A percentile compares a stretch with the other conserved stretches of the same genome.
Conservation (phyloP, 2,888 invertebrate species). For the Poecilobothrus nobilitatus region DNA sequence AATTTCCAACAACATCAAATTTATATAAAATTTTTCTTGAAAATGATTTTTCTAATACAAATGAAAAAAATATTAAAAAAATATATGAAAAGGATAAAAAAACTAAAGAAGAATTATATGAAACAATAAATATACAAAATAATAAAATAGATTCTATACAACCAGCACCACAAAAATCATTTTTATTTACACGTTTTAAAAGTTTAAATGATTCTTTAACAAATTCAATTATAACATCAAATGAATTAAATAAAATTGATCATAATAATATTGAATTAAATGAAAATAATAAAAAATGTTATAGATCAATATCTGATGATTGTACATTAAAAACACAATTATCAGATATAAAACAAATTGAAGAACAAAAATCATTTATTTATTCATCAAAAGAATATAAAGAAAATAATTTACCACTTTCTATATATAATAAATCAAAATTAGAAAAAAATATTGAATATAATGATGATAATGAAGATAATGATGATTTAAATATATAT, state of each 20-base stretch:
- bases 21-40: neutral
- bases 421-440: neutral
- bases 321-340: too few relatives aligned
- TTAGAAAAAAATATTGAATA: neutral
- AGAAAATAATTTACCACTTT: too few relatives aligned
- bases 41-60: neutral
- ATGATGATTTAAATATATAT: conserved; percentile 32
- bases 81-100: neutral
- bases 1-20: conserved; percentile 13
- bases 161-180: conserved; percentile 25
- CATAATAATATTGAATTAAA: neutral
- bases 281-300: too few relatives aligned
- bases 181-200: conserved; percentile 16
- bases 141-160: conserved; percentile 28
- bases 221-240: neutral
- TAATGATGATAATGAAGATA: neutral
- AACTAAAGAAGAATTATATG: conserved; percentile 21
- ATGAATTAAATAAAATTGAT: neutral
- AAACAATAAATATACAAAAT: conserved; percentile 19
- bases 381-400: neutral
- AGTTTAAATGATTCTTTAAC: neutral
- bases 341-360: too few relatives aligned
- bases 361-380: neutral
- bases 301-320: too few relatives aligned
- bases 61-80: neutral